Evolutionary conservation across 2,797 vertebrate species (phyloP).

Genomic region (Coregonus sp.): DNA sequence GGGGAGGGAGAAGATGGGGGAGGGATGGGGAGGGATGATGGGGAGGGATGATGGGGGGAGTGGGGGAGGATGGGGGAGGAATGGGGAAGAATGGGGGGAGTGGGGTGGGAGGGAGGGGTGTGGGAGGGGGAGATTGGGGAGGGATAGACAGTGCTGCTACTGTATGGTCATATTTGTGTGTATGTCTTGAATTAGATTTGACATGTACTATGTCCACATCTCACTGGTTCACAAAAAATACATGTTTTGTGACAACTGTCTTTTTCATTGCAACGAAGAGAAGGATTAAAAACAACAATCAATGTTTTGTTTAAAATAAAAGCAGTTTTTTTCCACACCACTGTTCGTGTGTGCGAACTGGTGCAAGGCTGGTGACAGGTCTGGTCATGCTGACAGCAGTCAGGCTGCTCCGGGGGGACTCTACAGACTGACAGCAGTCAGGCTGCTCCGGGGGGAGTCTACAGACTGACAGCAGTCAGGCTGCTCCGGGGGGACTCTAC

Average conservation of each 20-base stretch:
- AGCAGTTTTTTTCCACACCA: conserved; percentile 39
- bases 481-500: too few relatives aligned
- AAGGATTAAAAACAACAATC: conserved; percentile 25
- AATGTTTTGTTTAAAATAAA: conserved; percentile 21
- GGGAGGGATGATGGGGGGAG: background rate
- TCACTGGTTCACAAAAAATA: background rate
- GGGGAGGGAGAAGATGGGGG: too few relatives aligned
- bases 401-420: too few relatives aligned
- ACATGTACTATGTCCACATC: background rate
- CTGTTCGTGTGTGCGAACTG: conserved; percentile 35
- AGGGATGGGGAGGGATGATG: too few relatives aligned
- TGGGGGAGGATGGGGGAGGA: background rate
- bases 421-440: conserved; percentile 54
- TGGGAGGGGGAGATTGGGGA: too few relatives aligned
- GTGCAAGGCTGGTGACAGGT: conserved; percentile 65
- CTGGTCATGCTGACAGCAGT: background rate
- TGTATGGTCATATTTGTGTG: too few relatives aligned
- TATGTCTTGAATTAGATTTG: background rate
- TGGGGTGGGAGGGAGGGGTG: too few relatives aligned
- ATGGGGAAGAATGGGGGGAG: too few relatives aligned
- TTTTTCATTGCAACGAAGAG: conserved; percentile 16
- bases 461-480: too few relatives aligned
- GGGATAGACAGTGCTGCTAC: too few relatives aligned
- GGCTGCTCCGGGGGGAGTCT: too few relatives aligned
- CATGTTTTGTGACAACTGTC: background rate